Evolutionary conservation across 2,888 invertebrate species (phyloP).

Genomic region (Acleris laterana): DNA sequence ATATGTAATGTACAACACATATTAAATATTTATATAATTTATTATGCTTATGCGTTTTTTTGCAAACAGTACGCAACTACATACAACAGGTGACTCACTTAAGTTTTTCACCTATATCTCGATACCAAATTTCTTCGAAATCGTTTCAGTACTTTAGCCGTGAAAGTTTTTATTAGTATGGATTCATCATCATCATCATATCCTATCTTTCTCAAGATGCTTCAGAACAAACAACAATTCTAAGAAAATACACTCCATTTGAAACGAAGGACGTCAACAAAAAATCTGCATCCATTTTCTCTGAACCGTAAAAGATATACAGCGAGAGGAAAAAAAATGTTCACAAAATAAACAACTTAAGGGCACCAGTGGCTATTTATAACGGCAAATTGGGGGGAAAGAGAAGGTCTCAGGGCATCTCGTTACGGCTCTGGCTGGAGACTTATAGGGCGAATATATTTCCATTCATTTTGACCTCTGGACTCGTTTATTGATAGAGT

Average conservation of each 20-base stretch:
- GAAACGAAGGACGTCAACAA: constrained; percentile 9
- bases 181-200: too few species aligned
- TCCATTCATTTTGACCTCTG: constrained; percentile 57
- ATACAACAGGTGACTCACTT: too few species aligned
- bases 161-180: too few species aligned
- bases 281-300: constrained; percentile 28
- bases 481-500: constrained; percentile 61
- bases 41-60: too few species aligned
- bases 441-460: constrained; percentile 68
- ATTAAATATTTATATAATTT: too few species aligned
- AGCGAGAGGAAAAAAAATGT: constrained; percentile 25
- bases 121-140: too few species aligned
- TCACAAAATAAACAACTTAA: constrained; percentile 48
- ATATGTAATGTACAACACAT: too few species aligned
- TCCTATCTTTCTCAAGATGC: too few species aligned
- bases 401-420: constrained; percentile 58
- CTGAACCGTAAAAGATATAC: constrained; percentile 25
- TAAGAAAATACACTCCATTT: neutral
- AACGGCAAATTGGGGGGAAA: constrained; percentile 66
- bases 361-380: constrained; percentile 50
- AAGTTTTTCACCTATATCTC: too few species aligned
- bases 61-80: too few species aligned
- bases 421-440: constrained; percentile 57
- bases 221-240: neutral
- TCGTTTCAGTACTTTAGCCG: too few species aligned